These are phyloP conservation scores for Gobius niger DNA, from an alignment of 2,113 vertebrate species.

Conservation along the genomic window DNA sequence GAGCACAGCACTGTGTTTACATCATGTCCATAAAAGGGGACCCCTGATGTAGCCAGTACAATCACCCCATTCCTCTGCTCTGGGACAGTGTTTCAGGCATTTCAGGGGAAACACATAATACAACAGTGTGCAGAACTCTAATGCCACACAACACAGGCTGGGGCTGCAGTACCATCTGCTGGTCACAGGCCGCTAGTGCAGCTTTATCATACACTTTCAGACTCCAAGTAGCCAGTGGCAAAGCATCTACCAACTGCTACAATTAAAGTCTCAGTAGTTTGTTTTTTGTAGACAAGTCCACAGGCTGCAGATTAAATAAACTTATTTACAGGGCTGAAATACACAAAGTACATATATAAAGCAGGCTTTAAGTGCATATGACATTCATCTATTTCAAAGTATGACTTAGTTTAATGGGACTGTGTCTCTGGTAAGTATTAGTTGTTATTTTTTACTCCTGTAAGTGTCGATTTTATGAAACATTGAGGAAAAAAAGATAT, in stretches of 20 bases:
- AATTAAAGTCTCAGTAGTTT: background rate
- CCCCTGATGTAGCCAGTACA: no score
- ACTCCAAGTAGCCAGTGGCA: background rate
- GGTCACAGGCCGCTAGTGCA: constrained; percentile 33
- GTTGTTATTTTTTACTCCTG: no score
- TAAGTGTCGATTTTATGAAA: no score
- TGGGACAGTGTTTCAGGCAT: no score
- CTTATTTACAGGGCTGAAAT: background rate
- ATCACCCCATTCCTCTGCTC: no score
- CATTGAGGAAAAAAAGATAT: no score
- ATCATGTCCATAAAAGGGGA: no score
- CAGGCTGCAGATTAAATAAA: background rate
- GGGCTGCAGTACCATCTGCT: constrained; percentile 33
- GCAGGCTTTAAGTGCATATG: background rate
- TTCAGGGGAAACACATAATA: background rate
- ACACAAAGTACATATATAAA: background rate
- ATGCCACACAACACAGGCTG: background rate
- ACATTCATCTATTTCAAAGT: no score
- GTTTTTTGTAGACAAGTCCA: background rate
- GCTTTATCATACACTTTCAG: background rate
- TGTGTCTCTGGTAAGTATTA: no score
- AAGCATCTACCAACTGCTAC: background rate
- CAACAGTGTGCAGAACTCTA: background rate
- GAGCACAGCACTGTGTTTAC: no score
- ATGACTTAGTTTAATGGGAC: no score